Evolutionary conservation across 2,797 vertebrate species (phyloP).

Genomic region (Coregonus suidteri): DNA sequence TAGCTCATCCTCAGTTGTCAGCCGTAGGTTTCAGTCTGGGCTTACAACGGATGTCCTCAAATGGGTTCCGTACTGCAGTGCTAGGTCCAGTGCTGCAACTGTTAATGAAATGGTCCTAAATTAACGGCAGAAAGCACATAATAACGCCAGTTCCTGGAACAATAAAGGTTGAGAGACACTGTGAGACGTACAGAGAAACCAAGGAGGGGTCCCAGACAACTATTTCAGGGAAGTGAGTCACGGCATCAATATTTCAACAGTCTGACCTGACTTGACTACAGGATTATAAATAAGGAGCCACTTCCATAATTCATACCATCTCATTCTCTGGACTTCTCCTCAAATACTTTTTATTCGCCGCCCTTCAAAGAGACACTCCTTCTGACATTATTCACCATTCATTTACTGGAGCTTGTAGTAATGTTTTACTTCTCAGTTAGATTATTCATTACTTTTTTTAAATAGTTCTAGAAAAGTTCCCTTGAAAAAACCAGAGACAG

Average conservation of each 20-base stretch:
- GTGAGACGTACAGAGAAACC: neutral
- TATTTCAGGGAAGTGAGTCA: conserved; percentile 15
- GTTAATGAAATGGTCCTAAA: neutral
- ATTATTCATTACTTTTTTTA: neutral
- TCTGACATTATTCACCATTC: neutral
- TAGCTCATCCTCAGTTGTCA: neutral
- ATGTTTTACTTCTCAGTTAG: neutral
- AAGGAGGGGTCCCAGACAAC: conserved; percentile 19
- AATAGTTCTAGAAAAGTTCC: neutral
- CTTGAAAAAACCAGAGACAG: neutral
- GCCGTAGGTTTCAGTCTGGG: neutral
- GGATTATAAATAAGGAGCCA: conserved; percentile 10
- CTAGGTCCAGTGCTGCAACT: neutral
- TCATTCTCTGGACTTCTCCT: neutral
- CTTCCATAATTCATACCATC: neutral
- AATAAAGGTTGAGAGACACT: neutral
- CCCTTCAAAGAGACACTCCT: neutral
- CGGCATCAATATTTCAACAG: conserved; percentile 16
- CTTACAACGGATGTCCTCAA: neutral
- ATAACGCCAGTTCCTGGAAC: neutral
- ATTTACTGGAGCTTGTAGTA: neutral
- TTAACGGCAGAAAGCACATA: neutral
- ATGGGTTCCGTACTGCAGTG: neutral
- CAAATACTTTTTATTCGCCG: neutral
- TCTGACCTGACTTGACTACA: neutral